phyloP scores from a whole-genome alignment of 2,113 vertebrate genomes.

The Macquaria ambigua region DNA sequence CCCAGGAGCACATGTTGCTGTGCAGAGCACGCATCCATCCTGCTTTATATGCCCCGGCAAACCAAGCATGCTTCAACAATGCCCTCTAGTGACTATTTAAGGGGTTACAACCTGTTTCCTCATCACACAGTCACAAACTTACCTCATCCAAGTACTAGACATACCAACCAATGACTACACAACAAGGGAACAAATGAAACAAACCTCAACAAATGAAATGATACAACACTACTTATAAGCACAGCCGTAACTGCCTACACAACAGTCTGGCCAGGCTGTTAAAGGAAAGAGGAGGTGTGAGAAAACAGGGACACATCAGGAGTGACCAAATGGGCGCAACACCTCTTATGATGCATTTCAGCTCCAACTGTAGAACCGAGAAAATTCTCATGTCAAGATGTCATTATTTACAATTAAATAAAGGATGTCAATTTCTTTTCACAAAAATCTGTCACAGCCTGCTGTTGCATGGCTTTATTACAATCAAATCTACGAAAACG shows the following conservation, averaged over 20 bases:
- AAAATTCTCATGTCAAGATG: background rate
- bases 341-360: slow-evolving; percentile 31
- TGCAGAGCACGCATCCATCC: slow-evolving; percentile 41
- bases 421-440: background rate
- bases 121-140: background rate
- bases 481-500: background rate
- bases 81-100: slow-evolving; percentile 72
- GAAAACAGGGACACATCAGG: slow-evolving; percentile 36
- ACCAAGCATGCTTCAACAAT: slow-evolving; percentile 61
- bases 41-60: background rate
- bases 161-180: background rate
- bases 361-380: background rate
- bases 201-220: background rate
- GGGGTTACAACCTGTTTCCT: background rate
- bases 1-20: slow-evolving; percentile 70
- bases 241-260: slow-evolving; percentile 1
- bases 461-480: background rate
- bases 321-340: slow-evolving; percentile 19
- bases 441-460: background rate
- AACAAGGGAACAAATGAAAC: background rate
- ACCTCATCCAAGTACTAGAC: background rate
- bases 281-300: slow-evolving; percentile 42
- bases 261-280: slow-evolving; percentile 23
- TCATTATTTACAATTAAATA: slow-evolving; percentile 2
- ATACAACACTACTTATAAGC: background rate